Evolutionary conservation across 2,888 invertebrate species (phyloP).

Genomic region (Oscheius onirici): DNA sequence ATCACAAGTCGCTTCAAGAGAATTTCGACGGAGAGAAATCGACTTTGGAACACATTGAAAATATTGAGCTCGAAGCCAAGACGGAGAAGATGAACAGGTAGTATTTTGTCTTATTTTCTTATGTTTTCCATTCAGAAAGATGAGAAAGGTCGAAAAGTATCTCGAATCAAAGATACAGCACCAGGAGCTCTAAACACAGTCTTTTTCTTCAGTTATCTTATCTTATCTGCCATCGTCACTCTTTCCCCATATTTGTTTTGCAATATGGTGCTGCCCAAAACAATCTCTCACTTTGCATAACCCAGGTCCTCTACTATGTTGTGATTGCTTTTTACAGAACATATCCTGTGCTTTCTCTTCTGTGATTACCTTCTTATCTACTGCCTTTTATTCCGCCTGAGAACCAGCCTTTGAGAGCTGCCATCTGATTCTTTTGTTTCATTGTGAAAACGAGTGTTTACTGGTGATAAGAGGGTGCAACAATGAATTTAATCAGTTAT

Average conservation of each 20-base stretch:
- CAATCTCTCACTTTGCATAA: not conserved
- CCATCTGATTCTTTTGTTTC: slow-evolving; percentile 9
- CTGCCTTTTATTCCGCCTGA: too few species aligned
- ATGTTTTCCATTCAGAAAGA: slow-evolving; percentile 38
- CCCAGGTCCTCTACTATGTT: not conserved
- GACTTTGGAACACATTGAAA: slow-evolving; percentile 36
- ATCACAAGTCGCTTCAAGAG: slow-evolving; percentile 38
- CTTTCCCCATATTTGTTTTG: slow-evolving; percentile 5
- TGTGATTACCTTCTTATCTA: slow-evolving; percentile 1
- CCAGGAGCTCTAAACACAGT: slow-evolving; percentile 40
- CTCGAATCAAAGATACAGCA: slow-evolving; percentile 56
- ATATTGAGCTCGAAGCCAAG: slow-evolving; percentile 50
- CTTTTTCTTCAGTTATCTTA: not conserved
- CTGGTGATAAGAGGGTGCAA: slow-evolving; percentile 23
- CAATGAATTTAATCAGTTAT: slow-evolving; percentile 26
- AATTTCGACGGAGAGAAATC: slow-evolving; percentile 1
- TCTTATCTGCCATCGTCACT: not conserved
- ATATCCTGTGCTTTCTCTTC: not conserved
- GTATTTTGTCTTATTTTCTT: not conserved
- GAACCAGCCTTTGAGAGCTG: not conserved
- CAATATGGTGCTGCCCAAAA: not conserved
- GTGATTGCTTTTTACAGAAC: not conserved
- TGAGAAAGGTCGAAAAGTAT: slow-evolving; percentile 62
- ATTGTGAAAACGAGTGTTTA: slow-evolving; percentile 4
- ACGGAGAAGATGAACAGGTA: slow-evolving; percentile 54